Conservation (phyloP, 2,797 vertebrate species). For the Rousettus madagascariensis region DNA sequence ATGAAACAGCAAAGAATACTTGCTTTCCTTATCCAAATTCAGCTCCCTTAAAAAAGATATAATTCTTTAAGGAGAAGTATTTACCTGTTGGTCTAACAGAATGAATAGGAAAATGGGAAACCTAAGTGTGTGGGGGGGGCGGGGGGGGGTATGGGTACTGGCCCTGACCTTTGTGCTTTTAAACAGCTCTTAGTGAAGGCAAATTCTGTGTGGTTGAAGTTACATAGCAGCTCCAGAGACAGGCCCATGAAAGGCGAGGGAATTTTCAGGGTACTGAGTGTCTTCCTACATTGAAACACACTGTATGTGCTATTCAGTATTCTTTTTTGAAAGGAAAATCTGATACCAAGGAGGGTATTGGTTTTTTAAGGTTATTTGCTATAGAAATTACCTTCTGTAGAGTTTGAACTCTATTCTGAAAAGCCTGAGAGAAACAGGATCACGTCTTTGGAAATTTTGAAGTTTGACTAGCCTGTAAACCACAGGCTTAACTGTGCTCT, state of each 20-base stretch:
- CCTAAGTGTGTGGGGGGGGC: neutral
- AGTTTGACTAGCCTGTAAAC: neutral
- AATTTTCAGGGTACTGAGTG: neutral
- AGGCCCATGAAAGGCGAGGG: neutral
- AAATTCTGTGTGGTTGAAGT: neutral
- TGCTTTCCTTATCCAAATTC: neutral
- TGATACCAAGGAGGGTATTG: neutral
- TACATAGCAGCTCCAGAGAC: neutral
- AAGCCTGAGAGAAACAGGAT: neutral
- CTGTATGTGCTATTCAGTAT: neutral
- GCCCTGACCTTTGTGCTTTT: neutral
- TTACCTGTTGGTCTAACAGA: neutral
- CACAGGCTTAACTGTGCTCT: neutral
- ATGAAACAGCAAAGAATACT: neutral
- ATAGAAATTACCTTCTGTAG: neutral
- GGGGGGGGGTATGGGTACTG: neutral
- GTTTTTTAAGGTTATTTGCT: constrained; percentile 37
- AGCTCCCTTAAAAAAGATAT: neutral
- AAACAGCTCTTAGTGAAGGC: neutral
- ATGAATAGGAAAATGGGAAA: neutral
- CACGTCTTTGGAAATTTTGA: neutral
- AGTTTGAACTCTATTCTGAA: constrained; percentile 5
- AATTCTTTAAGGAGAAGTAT: neutral
- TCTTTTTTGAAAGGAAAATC: neutral
- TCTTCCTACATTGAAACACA: neutral